Evolutionary conservation across 2,113 vertebrate species (phyloP).

Genomic region (Colaptes auratus): DNA sequence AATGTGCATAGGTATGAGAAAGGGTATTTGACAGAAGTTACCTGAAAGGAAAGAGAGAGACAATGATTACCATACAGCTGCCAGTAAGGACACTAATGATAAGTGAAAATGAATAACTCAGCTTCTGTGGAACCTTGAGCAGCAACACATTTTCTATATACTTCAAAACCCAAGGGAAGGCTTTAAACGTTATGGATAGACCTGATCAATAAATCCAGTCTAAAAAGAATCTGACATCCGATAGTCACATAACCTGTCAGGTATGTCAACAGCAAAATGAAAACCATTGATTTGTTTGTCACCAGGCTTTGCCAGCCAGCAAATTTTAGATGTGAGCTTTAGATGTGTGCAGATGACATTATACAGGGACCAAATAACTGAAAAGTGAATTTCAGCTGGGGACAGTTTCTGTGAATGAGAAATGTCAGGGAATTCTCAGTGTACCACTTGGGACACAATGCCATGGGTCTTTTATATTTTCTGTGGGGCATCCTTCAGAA

Average conservation of each 20-base stretch:
- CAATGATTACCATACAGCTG: neutral
- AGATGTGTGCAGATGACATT: neutral
- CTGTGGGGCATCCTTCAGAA: neutral
- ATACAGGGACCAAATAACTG: conserved; percentile 2
- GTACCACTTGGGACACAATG: neutral
- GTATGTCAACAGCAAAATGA: conserved; percentile 28
- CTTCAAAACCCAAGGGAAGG: neutral
- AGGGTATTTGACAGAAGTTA: neutral
- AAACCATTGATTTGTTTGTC: conserved; percentile 57
- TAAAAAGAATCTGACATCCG: conserved; percentile 19
- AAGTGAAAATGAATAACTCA: neutral
- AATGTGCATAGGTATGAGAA: neutral
- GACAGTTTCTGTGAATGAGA: neutral
- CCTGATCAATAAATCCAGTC: conserved; percentile 38
- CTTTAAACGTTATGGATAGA: conserved; percentile 15
- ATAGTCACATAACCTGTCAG: conserved; percentile 1
- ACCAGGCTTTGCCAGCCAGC: conserved; percentile 16
- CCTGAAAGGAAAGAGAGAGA: neutral
- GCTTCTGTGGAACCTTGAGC: neutral
- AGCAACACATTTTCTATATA: conserved; percentile 3
- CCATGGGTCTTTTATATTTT: neutral
- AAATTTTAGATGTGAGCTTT: conserved; percentile 24
- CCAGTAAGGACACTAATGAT: neutral
- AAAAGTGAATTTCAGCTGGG: conserved; percentile 7
- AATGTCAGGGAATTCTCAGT: neutral